Evolutionary conservation across 2,113 vertebrate genomes (phyloP).

Genomic region (Phrynosoma blainvillii): DNA sequence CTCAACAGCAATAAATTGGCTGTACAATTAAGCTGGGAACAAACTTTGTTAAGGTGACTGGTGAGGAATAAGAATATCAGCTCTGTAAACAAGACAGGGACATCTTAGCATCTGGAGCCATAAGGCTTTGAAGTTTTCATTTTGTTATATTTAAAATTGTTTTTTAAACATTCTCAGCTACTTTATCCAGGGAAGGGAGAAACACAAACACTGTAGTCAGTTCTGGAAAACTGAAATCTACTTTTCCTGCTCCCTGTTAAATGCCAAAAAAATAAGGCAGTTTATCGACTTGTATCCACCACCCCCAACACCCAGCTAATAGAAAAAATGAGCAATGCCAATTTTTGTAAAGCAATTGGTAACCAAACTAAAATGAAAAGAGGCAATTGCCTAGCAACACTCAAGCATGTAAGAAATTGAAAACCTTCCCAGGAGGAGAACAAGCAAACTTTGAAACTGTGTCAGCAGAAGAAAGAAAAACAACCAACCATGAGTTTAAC

Average conservation of each 20-base stretch:
- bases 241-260: neutral
- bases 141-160: neutral
- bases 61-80: neutral
- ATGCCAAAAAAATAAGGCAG: neutral
- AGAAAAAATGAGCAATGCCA: slow-evolving; percentile 14
- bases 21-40: neutral
- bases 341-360: neutral
- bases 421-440: neutral
- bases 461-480: neutral
- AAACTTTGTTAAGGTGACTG: neutral
- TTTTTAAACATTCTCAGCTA: neutral
- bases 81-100: neutral
- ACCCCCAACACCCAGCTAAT: neutral
- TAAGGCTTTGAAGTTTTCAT: neutral
- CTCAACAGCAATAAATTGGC: neutral
- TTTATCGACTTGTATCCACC: neutral
- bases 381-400: slow-evolving; percentile 20
- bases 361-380: neutral
- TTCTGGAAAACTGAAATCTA: neutral
- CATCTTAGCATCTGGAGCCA: neutral
- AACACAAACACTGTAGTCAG: neutral
- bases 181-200: neutral
- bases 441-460: slow-evolving; percentile 14
- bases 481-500: neutral
- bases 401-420: neutral